Percentiles rank a stretch among this genome's conserved stretches.
Conservation (phyloP, 2,113 vertebrate species). For the Falco punctatus region DNA sequence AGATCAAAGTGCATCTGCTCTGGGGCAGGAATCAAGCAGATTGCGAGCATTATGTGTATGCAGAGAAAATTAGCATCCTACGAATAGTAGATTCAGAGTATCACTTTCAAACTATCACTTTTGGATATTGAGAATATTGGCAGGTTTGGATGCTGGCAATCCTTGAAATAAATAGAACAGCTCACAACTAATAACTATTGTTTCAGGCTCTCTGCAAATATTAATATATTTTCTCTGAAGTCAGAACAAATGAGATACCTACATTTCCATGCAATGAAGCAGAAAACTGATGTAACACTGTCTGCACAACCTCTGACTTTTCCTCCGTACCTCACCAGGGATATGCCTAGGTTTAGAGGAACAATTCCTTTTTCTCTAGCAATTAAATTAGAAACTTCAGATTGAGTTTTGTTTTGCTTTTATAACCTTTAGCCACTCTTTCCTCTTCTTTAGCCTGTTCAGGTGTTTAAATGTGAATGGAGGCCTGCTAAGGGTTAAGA, state of each 20-base stretch:
- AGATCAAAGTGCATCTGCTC: background rate
- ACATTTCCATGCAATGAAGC: background rate
- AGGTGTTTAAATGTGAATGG: background rate
- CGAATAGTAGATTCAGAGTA: background rate
- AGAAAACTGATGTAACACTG: background rate
- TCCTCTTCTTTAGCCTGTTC: background rate
- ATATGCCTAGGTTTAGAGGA: background rate
- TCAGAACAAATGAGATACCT: background rate
- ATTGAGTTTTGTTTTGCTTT: background rate
- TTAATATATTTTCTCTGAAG: background rate
- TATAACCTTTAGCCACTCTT: background rate
- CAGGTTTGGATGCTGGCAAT: background rate
- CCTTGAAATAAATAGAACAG: background rate
- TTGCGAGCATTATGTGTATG: background rate
- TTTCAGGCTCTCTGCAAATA: background rate
- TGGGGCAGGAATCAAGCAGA: background rate
- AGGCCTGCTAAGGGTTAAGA: background rate
- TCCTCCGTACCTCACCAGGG: background rate
- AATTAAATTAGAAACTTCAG: background rate
- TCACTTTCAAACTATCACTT: background rate
- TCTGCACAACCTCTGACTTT: background rate
- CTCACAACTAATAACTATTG: rapidly evolving
- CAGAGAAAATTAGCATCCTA: background rate
- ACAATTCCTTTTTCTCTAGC: background rate
- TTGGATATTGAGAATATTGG: background rate